Evolutionary conservation across 2,797 vertebrate genomes (phyloP).

Genomic region (Sparus aurata): DNA sequence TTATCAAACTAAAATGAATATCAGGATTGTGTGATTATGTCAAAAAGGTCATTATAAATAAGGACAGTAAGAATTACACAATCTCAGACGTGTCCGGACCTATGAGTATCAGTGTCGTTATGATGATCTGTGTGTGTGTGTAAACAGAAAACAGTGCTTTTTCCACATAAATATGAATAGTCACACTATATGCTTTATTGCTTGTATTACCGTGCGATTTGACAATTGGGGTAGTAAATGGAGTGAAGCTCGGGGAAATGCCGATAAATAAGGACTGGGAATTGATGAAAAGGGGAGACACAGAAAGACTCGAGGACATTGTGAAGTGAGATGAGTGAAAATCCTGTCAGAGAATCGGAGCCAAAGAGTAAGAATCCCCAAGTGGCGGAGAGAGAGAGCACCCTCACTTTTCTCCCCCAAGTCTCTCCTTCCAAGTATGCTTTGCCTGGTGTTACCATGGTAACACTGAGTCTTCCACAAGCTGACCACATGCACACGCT

Average conservation of each 20-base stretch:
- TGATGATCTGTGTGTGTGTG: constrained; percentile 7
- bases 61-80: constrained; percentile 38
- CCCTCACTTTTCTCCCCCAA: constrained; percentile 52
- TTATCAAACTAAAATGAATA: constrained; percentile 23
- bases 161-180: constrained; percentile 6
- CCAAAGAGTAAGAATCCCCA: constrained; percentile 65
- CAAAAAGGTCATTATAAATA: constrained; percentile 34
- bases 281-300: constrained; percentile 43
- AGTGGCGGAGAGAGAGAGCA: constrained; percentile 51
- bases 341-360: constrained; percentile 53
- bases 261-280: constrained; percentile 35
- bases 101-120: constrained; percentile 39
- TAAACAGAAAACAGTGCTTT: constrained; percentile 14
- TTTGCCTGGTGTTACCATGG: constrained; percentile 76
- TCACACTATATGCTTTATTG: neutral
- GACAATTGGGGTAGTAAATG: constrained; percentile 30
- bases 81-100: constrained; percentile 33
- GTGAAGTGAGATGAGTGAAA: constrained; percentile 65
- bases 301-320: constrained; percentile 52
- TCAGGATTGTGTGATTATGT: constrained; percentile 35
- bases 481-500: constrained; percentile 62
- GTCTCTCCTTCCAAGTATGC: constrained; percentile 62
- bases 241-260: constrained; percentile 27
- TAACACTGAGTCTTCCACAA: constrained; percentile 66
- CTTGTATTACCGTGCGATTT: constrained; percentile 28